Evolutionary conservation across 2,797 vertebrate genomes (phyloP).

Genomic region (Sus cebifrons): DNA sequence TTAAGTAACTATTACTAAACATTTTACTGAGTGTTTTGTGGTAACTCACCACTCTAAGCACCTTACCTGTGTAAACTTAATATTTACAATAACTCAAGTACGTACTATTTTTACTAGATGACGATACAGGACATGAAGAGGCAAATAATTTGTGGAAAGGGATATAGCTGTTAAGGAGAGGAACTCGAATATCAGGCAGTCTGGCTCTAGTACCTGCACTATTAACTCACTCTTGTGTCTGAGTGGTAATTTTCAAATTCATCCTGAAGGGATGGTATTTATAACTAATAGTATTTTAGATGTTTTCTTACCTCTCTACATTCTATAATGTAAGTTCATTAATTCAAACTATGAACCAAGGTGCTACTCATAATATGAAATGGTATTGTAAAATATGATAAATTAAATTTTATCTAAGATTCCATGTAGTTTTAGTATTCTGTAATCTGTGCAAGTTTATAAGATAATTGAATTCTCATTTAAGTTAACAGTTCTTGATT

Average conservation of each 20-base stretch:
- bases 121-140: background rate
- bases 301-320: conserved; percentile 17
- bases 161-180: background rate
- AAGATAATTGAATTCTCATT: conserved; percentile 53
- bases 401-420: background rate
- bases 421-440: conserved; percentile 9
- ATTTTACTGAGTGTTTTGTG: conserved; percentile 23
- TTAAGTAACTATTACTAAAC: conserved; percentile 21
- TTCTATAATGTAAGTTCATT: background rate
- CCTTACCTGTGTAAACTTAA: conserved; percentile 44
- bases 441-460: conserved; percentile 42
- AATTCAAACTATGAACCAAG: background rate
- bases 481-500: background rate
- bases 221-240: background rate
- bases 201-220: background rate
- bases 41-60: background rate
- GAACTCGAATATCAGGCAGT: background rate
- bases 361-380: background rate
- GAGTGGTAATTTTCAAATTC: background rate
- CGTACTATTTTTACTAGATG: background rate
- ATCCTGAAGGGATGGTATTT: background rate
- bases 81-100: background rate
- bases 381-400: background rate
- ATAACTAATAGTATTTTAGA: background rate
- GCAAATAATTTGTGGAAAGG: background rate